Base-by-base conservation (phyloP, 2,797 vertebrate species). In the Petrocephalus sullivani region DNA sequence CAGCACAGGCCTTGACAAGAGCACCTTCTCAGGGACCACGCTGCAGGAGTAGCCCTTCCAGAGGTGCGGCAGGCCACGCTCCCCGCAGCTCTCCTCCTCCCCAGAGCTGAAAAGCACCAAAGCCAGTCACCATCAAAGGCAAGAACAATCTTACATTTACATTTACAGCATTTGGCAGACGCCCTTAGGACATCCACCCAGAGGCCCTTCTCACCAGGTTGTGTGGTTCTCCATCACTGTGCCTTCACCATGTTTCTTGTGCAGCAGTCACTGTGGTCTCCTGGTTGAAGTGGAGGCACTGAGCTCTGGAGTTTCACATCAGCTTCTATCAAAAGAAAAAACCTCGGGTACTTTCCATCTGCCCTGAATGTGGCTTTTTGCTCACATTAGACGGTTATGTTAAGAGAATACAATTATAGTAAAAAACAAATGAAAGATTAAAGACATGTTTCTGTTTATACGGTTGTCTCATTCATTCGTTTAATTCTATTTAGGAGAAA, bases 11-110 rank as follows among this genome's bases (percentile, higher is more conserved):
- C 95, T 96, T 87, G 96, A 94, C n/a, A 96, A 96, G 12, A 95
- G 95, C 92, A 98, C 92, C 91, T 95, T 96, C 90, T 98, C 96
- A 33, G 97, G 98, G 90, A 94, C 95, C 78, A 96, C 57, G 10
- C 95, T 96, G 92, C 91, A 96, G 88, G 96, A 97, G 94, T 97
- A 97, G 91, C 97, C 97, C 92, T 91, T 96, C 98, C 98, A 99
- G 16, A 95, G 92, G 91, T 98, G 96, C 88, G 97, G 95, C 91
- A 97, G 93, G 91, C 98, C 98, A 93, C 97, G 95, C 90, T 97
- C 97, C 91, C 95, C 95, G 88, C 94, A 92, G 86, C 93, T 91
- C 85, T 97, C 96, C 93, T 96, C 95, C 92, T 95, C 95, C 16
- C 56, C 93, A 93, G 95, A 97, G 93, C 94, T 96, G n/a, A 5